Evolutionary conservation across 2,888 invertebrate species (phyloP), one percentile per base, ranked within the genome.

Genomic region (Pyrrhia umbra): DNA sequence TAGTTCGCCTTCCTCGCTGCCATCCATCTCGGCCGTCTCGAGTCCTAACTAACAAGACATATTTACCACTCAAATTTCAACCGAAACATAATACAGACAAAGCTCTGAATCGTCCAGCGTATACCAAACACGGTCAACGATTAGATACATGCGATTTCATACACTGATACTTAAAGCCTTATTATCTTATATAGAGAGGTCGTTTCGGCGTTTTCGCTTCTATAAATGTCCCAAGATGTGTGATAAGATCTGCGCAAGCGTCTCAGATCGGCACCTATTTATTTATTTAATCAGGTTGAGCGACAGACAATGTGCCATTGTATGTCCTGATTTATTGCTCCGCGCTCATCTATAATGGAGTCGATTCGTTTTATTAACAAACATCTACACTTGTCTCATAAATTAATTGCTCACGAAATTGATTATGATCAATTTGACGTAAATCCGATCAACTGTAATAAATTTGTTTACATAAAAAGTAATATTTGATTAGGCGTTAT

Each of bases 251-350:
- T 84, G 88, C 88, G 89, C 92, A 85, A 80, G 89, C 86, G 89
- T 83, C 88, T 85, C 83, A 87, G 87, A 88, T 90, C 91, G 91
- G 88, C 93, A 92, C 93, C 93, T 93, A 92, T 92, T 94, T 92
- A 93, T 93, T 90, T 91, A 90, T 91, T 93, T 92, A 94, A 94
- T 93, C 94, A 92, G 90, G 75, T 85, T 91, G 92, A 93, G 88
- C 90, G 94, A 93, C 93, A 88, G 92, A 94, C 94, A 94, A 94
- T 94, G 93, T 93, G 90, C 92, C 90, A 93, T 94, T 95, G 94
- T 95, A 91, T 85, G 85, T 82, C 86, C 90, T 91, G 94, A 93
- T 94, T 93, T 93, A 93, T 92, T 90, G 89, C 85, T 69, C 82
- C 77, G 75, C 81, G 81, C 76, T 86, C 84, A 86, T 89, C 88